Percentiles rank a stretch among this genome's conserved stretches.
Evolutionary conservation across 92 coral and sea anemone genomes (phyloP).

Genomic region (Zoanthus sociatus): DNA sequence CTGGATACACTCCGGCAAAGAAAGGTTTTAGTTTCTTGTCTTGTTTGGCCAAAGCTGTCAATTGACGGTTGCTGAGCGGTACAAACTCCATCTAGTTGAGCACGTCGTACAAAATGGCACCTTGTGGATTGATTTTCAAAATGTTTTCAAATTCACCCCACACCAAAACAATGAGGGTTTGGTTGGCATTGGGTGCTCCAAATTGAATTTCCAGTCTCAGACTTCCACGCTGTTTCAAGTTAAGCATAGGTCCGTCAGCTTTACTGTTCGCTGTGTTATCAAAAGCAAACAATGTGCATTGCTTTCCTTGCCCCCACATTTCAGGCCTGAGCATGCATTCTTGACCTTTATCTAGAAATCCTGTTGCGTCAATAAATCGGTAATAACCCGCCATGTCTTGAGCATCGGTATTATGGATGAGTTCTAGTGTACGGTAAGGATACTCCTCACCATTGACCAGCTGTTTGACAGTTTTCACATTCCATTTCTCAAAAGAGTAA

Average conservation of each 20-base stretch:
- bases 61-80: neutral
- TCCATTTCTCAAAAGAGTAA: neutral
- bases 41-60: neutral
- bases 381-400: neutral
- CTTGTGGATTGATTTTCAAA: neutral
- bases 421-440: neutral
- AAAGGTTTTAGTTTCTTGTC: neutral
- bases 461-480: neutral
- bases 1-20: neutral
- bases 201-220: neutral
- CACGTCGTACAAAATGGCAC: neutral
- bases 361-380: neutral
- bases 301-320: neutral
- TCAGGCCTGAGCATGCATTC: neutral
- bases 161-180: neutral
- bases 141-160: neutral
- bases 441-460: neutral
- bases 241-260: neutral
- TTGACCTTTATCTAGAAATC: neutral
- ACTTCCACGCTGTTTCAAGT: neutral
- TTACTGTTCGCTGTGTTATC: constrained; percentile 15
- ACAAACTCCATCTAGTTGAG: neutral
- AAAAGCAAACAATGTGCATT: neutral
- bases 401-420: neutral
- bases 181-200: neutral